phyloP scores from a whole-genome alignment of 37 sponge, comb jelly and placozoan species.

The Cladorhizidae sp. region DNA sequence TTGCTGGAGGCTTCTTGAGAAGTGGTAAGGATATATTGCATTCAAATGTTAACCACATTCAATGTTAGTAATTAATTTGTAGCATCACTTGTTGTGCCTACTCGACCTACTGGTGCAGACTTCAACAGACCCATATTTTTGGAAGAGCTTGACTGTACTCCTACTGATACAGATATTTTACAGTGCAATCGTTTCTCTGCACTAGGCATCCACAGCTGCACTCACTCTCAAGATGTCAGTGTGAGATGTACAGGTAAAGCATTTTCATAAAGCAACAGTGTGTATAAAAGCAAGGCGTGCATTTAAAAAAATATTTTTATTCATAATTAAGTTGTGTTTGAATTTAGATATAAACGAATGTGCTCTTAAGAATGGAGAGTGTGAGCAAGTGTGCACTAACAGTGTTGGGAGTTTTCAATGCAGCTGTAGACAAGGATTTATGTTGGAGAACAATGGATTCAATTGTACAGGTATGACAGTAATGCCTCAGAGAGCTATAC shows the following conservation, averaged over 20 bases:
- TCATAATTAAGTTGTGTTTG: too few relatives aligned
- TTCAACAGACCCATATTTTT: slow-evolving; percentile 32
- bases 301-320: too few relatives aligned
- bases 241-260: slow-evolving; percentile 36
- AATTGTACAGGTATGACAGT: background rate
- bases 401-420: slow-evolving; percentile 37
- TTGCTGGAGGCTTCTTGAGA: slow-evolving; percentile 24
- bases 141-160: slow-evolving; percentile 12
- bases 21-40: slow-evolving; percentile 10
- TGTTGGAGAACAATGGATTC: background rate
- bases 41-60: background rate
- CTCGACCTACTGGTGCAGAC: background rate
- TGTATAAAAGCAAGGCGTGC: too few relatives aligned
- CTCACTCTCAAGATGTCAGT: slow-evolving; percentile 35
- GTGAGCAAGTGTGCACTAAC: slow-evolving; percentile 35
- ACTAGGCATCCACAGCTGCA: slow-evolving; percentile 7
- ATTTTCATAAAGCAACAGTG: too few relatives aligned
- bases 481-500: background rate
- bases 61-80: background rate
- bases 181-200: slow-evolving; percentile 12
- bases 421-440: background rate
- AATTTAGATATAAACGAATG: slow-evolving; percentile 39
- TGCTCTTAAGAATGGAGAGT: slow-evolving; percentile 3
- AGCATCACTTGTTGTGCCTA: slow-evolving; percentile 5
- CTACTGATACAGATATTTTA: slow-evolving; percentile 23